A percentile compares a stretch with the other conserved stretches of the same genome.
Conservation (phyloP, 2,888 invertebrate genomes). For the Platynereis dumerilii region DNA sequence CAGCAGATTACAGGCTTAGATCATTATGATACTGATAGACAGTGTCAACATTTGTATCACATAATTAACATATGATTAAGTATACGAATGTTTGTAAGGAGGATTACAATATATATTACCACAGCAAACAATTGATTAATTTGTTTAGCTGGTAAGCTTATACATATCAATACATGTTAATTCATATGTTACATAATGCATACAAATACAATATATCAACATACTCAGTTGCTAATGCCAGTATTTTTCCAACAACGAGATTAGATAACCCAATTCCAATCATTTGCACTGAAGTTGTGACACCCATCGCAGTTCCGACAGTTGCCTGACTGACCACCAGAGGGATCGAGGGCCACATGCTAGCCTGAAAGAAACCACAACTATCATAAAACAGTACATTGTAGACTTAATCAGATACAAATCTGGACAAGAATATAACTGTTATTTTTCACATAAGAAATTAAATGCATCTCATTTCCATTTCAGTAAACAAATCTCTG, state of each 20-base stretch:
- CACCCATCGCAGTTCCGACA: slow-evolving; percentile 64
- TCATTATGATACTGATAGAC: too few relatives aligned
- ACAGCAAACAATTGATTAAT: neutral
- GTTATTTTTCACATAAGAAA: too few relatives aligned
- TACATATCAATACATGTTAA: neutral
- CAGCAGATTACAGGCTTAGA: too few relatives aligned
- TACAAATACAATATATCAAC: slow-evolving; percentile 11
- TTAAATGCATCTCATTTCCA: too few relatives aligned
- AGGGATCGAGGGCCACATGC: slow-evolving; percentile 64
- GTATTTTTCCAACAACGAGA: slow-evolving; percentile 60
- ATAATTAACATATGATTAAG: too few relatives aligned
- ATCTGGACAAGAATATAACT: too few relatives aligned
- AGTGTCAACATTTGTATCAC: too few relatives aligned
- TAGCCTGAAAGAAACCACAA: slow-evolving; percentile 47
- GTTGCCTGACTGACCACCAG: slow-evolving; percentile 61
- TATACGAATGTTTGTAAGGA: too few relatives aligned
- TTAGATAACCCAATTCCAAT: slow-evolving; percentile 64
- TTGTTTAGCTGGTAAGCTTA: neutral
- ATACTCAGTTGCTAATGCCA: slow-evolving; percentile 50
- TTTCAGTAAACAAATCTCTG: too few relatives aligned
- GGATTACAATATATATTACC: too few relatives aligned
- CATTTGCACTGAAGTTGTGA: slow-evolving; percentile 64
- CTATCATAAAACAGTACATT: too few relatives aligned
- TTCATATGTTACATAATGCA: neutral
- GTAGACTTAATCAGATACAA: too few relatives aligned